Evolutionary conservation across 1,140 invertebrate genomes (phyloP).

Genomic region (Drosophila pachea): DNA sequence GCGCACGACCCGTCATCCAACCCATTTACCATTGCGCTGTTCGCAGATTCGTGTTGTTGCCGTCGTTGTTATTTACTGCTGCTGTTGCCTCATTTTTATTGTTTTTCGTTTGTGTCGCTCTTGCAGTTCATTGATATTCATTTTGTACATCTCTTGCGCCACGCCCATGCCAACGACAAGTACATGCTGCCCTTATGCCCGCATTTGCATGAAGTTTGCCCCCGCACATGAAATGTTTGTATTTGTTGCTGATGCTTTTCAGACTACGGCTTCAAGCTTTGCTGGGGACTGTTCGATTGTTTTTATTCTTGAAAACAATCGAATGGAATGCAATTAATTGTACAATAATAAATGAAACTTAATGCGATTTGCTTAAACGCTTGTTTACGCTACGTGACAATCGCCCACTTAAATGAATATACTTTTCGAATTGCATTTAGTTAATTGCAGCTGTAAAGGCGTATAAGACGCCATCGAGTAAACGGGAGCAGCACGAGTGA

Average conservation of each 20-base stretch:
- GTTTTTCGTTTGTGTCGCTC: constrained; percentile 29
- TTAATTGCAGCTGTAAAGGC: neutral
- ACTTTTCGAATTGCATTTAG: too few species aligned
- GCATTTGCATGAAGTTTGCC: constrained; percentile 23
- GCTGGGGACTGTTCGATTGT: constrained; percentile 6
- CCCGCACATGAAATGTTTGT: neutral
- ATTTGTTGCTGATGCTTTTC: constrained; percentile 7
- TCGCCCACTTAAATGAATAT: neutral
- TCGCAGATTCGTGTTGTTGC: constrained; percentile 21
- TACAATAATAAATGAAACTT: constrained; percentile 10
- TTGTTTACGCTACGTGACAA: neutral
- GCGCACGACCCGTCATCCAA: neutral
- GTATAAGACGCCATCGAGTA: neutral
- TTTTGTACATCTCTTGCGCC: constrained; percentile 46
- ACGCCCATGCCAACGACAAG: constrained; percentile 36
- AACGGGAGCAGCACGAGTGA: neutral
- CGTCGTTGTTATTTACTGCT: constrained; percentile 23
- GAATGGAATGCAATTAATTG: constrained; percentile 33
- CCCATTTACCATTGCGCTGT: constrained; percentile 17
- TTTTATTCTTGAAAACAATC: constrained; percentile 23
- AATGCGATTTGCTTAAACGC: constrained; percentile 32
- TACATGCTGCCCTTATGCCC: constrained; percentile 3
- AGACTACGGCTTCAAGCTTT: constrained; percentile 6
- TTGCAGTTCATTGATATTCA: constrained; percentile 58
- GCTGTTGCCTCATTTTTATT: constrained; percentile 18